phyloP scores from a whole-genome alignment of 2,113 vertebrate species.

The Platysteira castanea region DNA sequence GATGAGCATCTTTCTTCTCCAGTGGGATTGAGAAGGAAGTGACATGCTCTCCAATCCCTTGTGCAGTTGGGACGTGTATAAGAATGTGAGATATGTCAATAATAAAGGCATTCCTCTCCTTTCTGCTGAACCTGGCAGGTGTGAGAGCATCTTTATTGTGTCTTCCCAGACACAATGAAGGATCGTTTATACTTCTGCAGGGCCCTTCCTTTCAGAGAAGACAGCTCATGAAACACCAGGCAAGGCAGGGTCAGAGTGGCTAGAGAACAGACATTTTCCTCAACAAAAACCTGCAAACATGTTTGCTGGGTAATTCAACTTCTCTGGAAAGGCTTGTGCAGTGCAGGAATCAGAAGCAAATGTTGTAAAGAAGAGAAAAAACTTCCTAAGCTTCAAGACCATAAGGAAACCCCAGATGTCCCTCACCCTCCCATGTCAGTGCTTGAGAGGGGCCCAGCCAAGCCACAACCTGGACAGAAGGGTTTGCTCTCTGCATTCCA shows the following conservation, averaged over 20 bases:
- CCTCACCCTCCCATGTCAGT: not conserved
- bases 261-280: not conserved
- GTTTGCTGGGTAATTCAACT: not conserved
- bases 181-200: not conserved
- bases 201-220: not conserved
- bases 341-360: not conserved
- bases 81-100: no score
- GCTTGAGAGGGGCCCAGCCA: accelerated
- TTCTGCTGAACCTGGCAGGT: no score
- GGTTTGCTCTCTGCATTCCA: not conserved
- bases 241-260: not conserved
- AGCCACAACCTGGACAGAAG: not conserved
- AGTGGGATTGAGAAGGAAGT: no score
- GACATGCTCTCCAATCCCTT: no score
- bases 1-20: no score
- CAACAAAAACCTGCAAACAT: not conserved
- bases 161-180: no score
- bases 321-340: not conserved
- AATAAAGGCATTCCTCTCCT: no score
- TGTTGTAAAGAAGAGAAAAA: not conserved
- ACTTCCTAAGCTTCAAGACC: not conserved
- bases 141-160: no score
- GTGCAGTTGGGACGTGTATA: no score
- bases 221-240: not conserved
- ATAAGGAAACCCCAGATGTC: not conserved